These are phyloP conservation scores for Chaetorhynchus papuensis DNA, from an alignment of 2,113 vertebrate species.

Conservation along the genomic window DNA sequence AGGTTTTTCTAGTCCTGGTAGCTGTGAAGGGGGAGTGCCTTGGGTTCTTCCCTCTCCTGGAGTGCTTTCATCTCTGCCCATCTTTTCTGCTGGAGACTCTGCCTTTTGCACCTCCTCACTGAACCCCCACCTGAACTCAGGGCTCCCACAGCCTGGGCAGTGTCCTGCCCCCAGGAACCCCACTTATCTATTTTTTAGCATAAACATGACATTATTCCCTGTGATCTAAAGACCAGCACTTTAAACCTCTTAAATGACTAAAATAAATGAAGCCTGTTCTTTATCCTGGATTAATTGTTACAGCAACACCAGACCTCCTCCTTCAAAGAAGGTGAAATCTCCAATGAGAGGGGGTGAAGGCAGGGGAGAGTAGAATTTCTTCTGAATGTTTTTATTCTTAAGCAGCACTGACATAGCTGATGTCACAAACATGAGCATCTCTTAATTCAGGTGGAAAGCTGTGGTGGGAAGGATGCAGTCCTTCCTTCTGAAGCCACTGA, in stretches of 20 bases:
- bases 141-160: neutral
- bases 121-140: neutral
- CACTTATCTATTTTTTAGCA: neutral
- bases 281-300: neutral
- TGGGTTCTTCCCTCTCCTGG: neutral
- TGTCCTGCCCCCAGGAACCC: neutral
- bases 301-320: neutral
- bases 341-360: neutral
- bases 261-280: neutral
- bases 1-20: neutral
- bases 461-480: neutral
- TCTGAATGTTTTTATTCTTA: neutral
- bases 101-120: neutral
- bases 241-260: neutral
- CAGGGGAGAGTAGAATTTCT: neutral
- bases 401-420: neutral
- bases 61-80: neutral
- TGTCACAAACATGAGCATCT: neutral
- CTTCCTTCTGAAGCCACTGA: neutral
- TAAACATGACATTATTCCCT: neutral
- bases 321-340: neutral
- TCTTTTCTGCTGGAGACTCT: neutral
- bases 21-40: rapidly evolving
- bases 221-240: neutral
- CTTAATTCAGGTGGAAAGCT: neutral